Percentiles rank a stretch among this genome's conserved stretches.
These are phyloP conservation scores for Macrophya annulata DNA, from an alignment of 2,888 invertebrate species.

Conservation along the genomic window DNA sequence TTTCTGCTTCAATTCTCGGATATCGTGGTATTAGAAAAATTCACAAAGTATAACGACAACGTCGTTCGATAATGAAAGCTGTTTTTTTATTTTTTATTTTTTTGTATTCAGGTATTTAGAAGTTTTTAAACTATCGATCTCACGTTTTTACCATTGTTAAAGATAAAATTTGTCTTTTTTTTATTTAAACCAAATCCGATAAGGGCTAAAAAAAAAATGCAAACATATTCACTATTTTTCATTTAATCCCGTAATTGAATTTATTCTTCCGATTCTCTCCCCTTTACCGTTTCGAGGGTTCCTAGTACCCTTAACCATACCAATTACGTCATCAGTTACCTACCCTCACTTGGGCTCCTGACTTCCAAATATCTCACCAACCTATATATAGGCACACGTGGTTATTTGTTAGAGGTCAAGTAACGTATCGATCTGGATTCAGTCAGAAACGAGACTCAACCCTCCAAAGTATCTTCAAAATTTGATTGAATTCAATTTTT, in stretches of 20 bases:
- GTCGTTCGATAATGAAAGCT: neutral
- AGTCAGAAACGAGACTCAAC: neutral
- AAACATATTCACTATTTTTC: neutral
- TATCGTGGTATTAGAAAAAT: neutral
- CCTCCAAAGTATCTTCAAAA: neutral
- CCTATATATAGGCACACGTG: neutral
- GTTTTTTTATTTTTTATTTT: neutral
- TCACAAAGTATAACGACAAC: neutral
- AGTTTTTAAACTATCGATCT: neutral
- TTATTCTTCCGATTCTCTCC: neutral
- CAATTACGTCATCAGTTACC: slow-evolving; percentile 39
- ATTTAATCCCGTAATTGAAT: neutral
- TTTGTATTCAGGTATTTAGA: no score
- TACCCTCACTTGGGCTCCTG: neutral
- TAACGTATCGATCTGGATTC: slow-evolving; percentile 36
- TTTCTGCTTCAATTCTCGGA: neutral
- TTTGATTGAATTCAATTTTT: no score
- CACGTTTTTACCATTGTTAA: neutral
- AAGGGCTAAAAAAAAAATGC: neutral
- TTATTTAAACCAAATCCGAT: neutral
- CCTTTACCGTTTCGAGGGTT: neutral
- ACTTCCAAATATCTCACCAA: slow-evolving; percentile 24
- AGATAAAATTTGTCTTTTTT: neutral
- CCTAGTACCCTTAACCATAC: slow-evolving; percentile 20
- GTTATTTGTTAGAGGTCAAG: slow-evolving; percentile 37